Base-by-base conservation (phyloP, 64 coral and sea anemone genomes). In the Stichodactyla mertensii region DNA sequence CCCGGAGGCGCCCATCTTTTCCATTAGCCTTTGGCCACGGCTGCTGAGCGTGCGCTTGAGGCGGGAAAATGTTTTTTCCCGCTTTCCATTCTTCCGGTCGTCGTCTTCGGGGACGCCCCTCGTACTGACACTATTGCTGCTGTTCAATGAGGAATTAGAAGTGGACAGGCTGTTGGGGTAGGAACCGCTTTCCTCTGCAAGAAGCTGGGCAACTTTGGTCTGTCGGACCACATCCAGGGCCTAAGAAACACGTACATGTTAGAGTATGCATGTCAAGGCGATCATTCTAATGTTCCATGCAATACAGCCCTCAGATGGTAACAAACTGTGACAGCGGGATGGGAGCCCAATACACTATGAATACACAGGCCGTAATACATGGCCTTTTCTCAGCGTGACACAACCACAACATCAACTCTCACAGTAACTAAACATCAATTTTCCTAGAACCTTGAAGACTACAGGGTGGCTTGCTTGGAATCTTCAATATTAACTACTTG, bases 11-110 rank as follows among this genome's bases (percentile, higher is more conserved):
- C 97, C 97, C 97, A 99, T 99, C 84, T 99, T 99, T 52, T 99
- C 97, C 97, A 99, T 99, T 86, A 99, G 85, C 56, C 88, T 95
- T 57, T 99, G 97, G 8, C 97, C 97, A 16, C 97, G 97, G 86
- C 89, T 87, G 52, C 97, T 99, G 5, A 99, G 88, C 22, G 97
- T 92, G 67, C 93, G 88, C 62, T 92, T 94, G 16, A 99, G 90
- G 28, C 97, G 81, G 24, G 97, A 95, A 31, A 99, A 95, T 53
- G 97, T 94, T 86, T 99, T 99, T 69, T 99, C 97, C 7, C 97
- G 97, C 88, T 99, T 99, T 15, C 86, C 97, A 60, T 94, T 94
- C 80, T 99, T 99, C 64, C 91, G 92, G 16, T 99, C 97, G 31
- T 99, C 97, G 71, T 90, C 91, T 16, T 78, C 77, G 79, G 91